Conservation (phyloP, 1,140 invertebrate genomes). For the Trachymyrmex cornetzi region DNA sequence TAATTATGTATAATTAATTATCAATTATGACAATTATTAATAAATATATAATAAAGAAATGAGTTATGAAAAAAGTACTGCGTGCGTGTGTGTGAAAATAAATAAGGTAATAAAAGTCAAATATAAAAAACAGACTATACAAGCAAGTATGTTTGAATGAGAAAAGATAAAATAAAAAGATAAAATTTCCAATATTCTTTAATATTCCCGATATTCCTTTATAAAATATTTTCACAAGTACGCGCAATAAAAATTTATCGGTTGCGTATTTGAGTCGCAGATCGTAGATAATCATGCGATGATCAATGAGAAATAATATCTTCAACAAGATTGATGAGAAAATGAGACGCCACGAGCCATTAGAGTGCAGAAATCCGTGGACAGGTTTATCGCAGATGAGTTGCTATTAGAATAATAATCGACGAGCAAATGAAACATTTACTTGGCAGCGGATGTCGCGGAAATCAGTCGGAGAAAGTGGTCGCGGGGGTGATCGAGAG, state of each 20-base stretch:
- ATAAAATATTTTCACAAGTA: not conserved
- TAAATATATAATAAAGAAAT: not conserved
- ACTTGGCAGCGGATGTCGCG: not conserved
- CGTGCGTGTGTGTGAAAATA: not conserved
- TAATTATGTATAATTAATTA: not conserved
- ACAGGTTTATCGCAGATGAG: constrained; percentile 43
- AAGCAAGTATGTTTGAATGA: not conserved
- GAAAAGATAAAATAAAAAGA: not conserved
- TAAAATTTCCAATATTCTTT: not conserved
- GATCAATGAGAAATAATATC: not conserved
- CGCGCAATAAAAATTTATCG: not conserved
- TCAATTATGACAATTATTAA: not conserved
- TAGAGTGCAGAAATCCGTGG: constrained; percentile 1
- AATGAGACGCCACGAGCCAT: not conserved
- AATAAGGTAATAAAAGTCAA: not conserved
- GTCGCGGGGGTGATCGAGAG: not conserved
- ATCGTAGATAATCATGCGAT: not conserved
- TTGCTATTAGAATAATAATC: constrained; percentile 55
- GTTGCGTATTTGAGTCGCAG: not conserved
- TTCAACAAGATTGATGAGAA: not conserved
- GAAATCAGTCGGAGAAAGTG: constrained; percentile 27
- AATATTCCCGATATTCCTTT: not conserved
- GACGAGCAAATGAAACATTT: not conserved
- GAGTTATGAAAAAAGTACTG: not conserved
- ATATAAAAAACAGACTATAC: not conserved